A percentile compares a stretch with the other conserved stretches of the same genome.
Conservation (phyloP, 2,797 vertebrate species). For the Zalophus californianus region DNA sequence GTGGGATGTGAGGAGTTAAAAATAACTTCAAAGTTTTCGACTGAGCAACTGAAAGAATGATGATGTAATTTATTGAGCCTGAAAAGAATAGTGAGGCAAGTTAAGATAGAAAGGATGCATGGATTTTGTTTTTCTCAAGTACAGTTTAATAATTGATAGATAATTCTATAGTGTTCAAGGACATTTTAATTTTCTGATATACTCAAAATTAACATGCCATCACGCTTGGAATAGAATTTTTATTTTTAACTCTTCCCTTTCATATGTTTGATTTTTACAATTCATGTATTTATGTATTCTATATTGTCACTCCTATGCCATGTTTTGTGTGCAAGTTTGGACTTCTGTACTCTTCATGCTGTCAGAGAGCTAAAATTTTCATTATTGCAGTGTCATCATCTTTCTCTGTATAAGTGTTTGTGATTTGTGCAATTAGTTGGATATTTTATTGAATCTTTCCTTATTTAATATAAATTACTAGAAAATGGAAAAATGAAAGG, state of each 20-base stretch:
- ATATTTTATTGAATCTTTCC: not conserved
- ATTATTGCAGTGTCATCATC: not conserved
- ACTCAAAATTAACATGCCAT: not conserved
- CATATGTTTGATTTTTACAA: not conserved
- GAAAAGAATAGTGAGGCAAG: not conserved
- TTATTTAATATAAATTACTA: conserved; percentile 35
- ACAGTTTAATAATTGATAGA: not conserved
- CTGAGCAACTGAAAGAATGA: not conserved
- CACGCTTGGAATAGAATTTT: not conserved
- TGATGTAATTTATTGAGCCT: not conserved
- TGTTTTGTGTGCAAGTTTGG: not conserved
- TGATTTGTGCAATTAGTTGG: conserved; percentile 33
- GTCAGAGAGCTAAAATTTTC: not conserved
- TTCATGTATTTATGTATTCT: not conserved
- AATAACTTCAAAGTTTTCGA: not conserved
- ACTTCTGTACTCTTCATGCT: not conserved
- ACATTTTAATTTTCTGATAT: not conserved
- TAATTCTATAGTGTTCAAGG: not conserved
- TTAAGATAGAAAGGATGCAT: not conserved
- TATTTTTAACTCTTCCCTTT: not conserved
- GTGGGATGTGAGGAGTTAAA: not conserved
- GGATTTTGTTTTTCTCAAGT: conserved; percentile 26
- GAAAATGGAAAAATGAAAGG: conserved; percentile 1
- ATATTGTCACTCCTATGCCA: not conserved
- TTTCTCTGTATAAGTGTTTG: not conserved